Evolutionary conservation across 1,140 invertebrate species (phyloP).

Genomic region (Drosophila murphyi): DNA sequence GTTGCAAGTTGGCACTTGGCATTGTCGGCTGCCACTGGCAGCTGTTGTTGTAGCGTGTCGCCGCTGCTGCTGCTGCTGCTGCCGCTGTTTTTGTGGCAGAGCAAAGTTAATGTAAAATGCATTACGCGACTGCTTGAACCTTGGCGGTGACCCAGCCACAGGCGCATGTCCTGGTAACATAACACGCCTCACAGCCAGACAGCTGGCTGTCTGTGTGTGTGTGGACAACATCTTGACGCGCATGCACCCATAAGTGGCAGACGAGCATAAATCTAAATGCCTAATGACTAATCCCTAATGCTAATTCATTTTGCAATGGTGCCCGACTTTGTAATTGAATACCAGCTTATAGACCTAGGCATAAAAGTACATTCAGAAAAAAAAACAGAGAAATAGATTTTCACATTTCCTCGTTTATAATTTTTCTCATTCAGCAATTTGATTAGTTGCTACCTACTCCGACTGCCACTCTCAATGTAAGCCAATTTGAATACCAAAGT

Average conservation of each 20-base stretch:
- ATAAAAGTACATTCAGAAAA: not conserved
- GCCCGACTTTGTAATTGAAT: conserved; percentile 49
- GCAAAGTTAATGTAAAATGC: conserved; percentile 79
- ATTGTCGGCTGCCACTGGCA: conserved; percentile 33
- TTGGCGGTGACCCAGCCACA: conserved; percentile 42
- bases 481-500: conserved; percentile 15
- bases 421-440: not conserved
- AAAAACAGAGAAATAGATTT: too few species aligned
- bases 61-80: conserved; percentile 13
- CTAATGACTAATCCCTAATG: conserved; percentile 48
- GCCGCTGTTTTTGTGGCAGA: conserved; percentile 1
- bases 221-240: conserved; percentile 18
- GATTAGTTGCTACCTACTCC: conserved; percentile 5
- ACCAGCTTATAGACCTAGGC: conserved; percentile 12
- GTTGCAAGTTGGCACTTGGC: conserved; percentile 44
- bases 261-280: conserved; percentile 61
- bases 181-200: conserved; percentile 13
- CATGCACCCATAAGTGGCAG: conserved; percentile 39
- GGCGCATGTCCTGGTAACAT: conserved; percentile 19
- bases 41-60: conserved; percentile 20
- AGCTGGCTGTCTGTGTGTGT: too few species aligned
- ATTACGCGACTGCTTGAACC: conserved; percentile 76
- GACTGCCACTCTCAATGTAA: not conserved
- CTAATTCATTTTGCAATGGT: conserved; percentile 41
- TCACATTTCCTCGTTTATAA: too few species aligned